A percentile compares a stretch with the other conserved stretches of the same genome.
These are phyloP conservation scores for Polyploca ridens DNA, from an alignment of 2,888 invertebrate genomes.

Conservation along the genomic window DNA sequence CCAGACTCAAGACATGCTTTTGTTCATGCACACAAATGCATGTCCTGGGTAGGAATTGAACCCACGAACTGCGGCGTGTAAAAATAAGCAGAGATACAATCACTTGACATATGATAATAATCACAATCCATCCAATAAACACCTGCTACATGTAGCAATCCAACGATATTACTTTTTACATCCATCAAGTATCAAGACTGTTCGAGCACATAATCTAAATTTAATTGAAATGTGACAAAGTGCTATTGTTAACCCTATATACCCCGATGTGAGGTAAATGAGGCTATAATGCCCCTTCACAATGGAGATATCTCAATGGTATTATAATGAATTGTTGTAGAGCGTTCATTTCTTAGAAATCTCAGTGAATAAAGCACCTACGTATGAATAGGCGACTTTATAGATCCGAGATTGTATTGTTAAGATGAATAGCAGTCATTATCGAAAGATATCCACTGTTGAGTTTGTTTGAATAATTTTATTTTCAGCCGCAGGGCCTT, in stretches of 20 bases:
- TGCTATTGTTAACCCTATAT: slow-evolving; percentile 48
- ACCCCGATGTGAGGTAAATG: slow-evolving; percentile 59
- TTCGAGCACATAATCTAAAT: slow-evolving; percentile 33
- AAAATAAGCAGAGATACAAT: too few species aligned
- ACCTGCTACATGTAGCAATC: not conserved
- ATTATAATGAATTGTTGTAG: slow-evolving; percentile 78
- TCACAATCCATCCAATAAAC: not conserved
- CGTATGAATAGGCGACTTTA: slow-evolving; percentile 66
- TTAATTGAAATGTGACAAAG: slow-evolving; percentile 51
- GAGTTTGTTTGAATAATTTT: slow-evolving; percentile 56
- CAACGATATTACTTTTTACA: not conserved
- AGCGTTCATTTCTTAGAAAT: slow-evolving; percentile 60
- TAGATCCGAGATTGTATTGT: slow-evolving; percentile 70
- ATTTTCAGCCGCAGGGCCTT: slow-evolving; percentile 20
- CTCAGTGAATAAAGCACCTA: slow-evolving; percentile 69
- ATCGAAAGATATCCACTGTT: slow-evolving; percentile 53
- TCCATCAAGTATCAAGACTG: not conserved
- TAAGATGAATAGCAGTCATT: slow-evolving; percentile 70
- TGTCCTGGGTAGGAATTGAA: too few species aligned
- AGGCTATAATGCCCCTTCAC: slow-evolving; percentile 67
- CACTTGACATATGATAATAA: too few species aligned
- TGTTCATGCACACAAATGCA: too few species aligned
- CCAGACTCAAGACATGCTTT: too few species aligned
- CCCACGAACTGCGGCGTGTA: too few species aligned
- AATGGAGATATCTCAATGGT: slow-evolving; percentile 70